Percentiles rank a stretch among this genome's conserved stretches.
phyloP scores from a whole-genome alignment of 2,888 invertebrate species.

The Epinotia brunnichana region DNA sequence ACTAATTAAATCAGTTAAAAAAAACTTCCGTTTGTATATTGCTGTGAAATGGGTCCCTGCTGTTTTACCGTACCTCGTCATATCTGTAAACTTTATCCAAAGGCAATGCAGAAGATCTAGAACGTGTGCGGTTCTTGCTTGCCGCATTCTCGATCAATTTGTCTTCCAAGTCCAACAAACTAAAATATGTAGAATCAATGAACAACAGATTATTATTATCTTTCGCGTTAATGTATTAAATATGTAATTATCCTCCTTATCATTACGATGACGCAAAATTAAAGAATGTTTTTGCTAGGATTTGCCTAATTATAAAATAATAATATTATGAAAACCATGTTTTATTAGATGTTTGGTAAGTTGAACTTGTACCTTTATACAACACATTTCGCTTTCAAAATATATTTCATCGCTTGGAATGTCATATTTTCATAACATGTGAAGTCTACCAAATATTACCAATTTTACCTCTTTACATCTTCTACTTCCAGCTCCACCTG shows the following conservation, averaged over 20 bases:
- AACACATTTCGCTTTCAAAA: too few species aligned
- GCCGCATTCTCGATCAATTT: conserved; percentile 51
- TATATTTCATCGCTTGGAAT: too few species aligned
- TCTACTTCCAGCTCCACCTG: conserved; percentile 59
- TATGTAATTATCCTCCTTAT: background rate
- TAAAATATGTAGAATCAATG: conserved; percentile 46
- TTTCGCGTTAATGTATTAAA: background rate
- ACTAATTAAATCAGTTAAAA: too few species aligned
- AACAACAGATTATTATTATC: conserved; percentile 6
- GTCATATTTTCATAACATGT: too few species aligned
- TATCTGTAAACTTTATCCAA: conserved; percentile 62
- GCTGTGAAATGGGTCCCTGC: background rate
- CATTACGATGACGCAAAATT: background rate
- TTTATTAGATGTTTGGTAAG: too few species aligned
- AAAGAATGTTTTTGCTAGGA: background rate
- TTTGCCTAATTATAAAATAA: background rate
- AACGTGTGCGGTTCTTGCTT: conserved; percentile 49
- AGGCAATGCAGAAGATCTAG: conserved; percentile 52
- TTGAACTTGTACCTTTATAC: too few species aligned
- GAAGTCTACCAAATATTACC: too few species aligned
- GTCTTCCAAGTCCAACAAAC: conserved; percentile 64
- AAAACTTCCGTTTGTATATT: too few species aligned
- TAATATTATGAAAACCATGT: too few species aligned
- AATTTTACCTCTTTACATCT: conserved; percentile 70
- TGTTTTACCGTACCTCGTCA: conserved; percentile 53